Evolutionary conservation across 2,888 invertebrate species (phyloP).

Genomic region (Macaria notata): DNA sequence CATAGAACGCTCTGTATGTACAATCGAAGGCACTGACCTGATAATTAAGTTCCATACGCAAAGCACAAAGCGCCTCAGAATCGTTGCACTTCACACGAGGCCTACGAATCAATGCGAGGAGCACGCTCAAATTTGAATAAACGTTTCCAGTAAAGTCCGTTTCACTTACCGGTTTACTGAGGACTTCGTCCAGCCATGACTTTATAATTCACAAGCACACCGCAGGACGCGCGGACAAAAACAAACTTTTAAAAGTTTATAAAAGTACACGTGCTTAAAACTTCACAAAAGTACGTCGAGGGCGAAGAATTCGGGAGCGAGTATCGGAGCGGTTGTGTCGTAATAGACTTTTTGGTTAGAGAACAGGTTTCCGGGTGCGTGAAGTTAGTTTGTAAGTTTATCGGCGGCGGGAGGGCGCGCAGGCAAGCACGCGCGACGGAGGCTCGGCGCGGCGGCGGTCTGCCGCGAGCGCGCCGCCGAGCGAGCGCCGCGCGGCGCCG

Average conservation of each 20-base stretch:
- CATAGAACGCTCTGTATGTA: constrained; percentile 10
- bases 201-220: constrained; percentile 58
- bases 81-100: constrained; percentile 23
- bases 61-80: constrained; percentile 28
- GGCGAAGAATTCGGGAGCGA: constrained; percentile 43
- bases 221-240: constrained; percentile 52
- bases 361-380: constrained; percentile 65
- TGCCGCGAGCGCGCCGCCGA: constrained; percentile 53
- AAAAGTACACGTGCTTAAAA: constrained; percentile 45
- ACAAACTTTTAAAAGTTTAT: constrained; percentile 69
- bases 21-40: constrained; percentile 26
- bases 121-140: constrained; percentile 44
- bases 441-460: constrained; percentile 55
- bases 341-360: constrained; percentile 51
- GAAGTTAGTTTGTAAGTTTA: constrained; percentile 72
- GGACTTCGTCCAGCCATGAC: constrained; percentile 69
- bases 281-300: constrained; percentile 30
- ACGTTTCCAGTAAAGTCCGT: constrained; percentile 61
- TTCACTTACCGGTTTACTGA: constrained; percentile 77
- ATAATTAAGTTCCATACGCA: constrained; percentile 34
- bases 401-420: constrained; percentile 47
- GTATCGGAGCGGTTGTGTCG: constrained; percentile 44
- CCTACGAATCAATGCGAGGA: constrained; percentile 23
- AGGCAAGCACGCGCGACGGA: constrained; percentile 52
- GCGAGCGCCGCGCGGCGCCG: constrained; percentile 51